Evolutionary conservation across 2,888 invertebrate genomes (phyloP).

Genomic region (Drosophila cognata): DNA sequence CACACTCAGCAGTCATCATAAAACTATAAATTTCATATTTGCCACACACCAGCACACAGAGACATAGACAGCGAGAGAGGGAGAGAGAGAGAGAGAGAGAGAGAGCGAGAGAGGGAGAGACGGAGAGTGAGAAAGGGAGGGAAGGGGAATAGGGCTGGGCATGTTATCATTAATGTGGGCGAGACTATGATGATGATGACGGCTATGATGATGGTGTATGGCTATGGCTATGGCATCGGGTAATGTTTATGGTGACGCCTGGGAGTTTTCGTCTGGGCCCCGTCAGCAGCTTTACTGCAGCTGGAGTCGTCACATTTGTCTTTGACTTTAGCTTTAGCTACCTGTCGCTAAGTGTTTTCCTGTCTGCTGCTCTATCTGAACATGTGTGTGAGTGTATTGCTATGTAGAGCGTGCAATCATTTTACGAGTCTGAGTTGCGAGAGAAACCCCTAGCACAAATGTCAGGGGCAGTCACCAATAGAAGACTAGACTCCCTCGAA

Average conservation of each 20-base stretch:
- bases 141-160: conserved; percentile 29
- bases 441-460: conserved; percentile 58
- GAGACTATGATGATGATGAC: conserved; percentile 61
- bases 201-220: conserved; percentile 52
- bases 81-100: not conserved
- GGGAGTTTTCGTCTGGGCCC: conserved; percentile 60
- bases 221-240: conserved; percentile 53
- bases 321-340: conserved; percentile 60
- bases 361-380: conserved; percentile 33
- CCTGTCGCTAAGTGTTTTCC: conserved; percentile 80
- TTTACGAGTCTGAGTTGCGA: conserved; percentile 69
- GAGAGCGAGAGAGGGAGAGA: not conserved
- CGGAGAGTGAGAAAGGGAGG: conserved; percentile 4
- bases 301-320: conserved; percentile 51
- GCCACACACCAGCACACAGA: conserved; percentile 56
- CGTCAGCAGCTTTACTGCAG: conserved; percentile 31
- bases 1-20: conserved; percentile 82
- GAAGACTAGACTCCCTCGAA: conserved; percentile 37
- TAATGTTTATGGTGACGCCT: conserved; percentile 80
- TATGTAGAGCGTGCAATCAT: conserved; percentile 77
- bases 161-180: conserved; percentile 75
- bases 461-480: conserved; percentile 69
- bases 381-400: conserved; percentile 41
- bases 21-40: conserved; percentile 83
- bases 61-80: not conserved